Conservation (phyloP, 2,888 invertebrate genomes). For the Drosophila sordidapex region DNA sequence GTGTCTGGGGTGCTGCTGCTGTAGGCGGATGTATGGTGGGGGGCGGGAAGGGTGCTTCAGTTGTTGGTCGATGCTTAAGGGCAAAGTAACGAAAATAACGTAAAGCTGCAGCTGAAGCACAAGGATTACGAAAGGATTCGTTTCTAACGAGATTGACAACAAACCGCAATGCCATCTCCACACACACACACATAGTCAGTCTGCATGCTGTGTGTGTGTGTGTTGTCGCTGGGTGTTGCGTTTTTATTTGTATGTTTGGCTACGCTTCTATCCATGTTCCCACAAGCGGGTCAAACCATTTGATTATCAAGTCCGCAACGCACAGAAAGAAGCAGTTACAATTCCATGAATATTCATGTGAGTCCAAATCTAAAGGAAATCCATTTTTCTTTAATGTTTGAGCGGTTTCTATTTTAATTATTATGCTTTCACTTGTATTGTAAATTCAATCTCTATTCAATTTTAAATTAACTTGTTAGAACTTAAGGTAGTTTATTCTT, state of each 20-base stretch:
- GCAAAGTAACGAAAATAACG: slow-evolving; percentile 66
- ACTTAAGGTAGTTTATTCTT: background rate
- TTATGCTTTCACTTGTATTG: background rate
- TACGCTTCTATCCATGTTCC: slow-evolving; percentile 19
- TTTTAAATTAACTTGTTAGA: background rate
- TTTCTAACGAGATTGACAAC: slow-evolving; percentile 79
- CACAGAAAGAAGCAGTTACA: background rate
- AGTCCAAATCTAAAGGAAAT: background rate
- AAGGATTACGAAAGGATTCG: slow-evolving; percentile 79
- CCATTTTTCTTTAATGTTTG: background rate
- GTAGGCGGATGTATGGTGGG: background rate
- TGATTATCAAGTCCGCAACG: slow-evolving; percentile 15
- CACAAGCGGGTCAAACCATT: slow-evolving; percentile 11
- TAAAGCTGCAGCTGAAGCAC: slow-evolving; percentile 78
- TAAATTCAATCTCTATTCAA: background rate
- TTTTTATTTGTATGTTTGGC: slow-evolving; percentile 58
- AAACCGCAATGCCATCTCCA: slow-evolving; percentile 68
- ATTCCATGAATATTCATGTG: background rate
- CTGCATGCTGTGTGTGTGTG: slow-evolving; percentile 4
- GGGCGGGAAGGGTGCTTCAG: slow-evolving; percentile 13
- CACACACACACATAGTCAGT: slow-evolving; percentile 20
- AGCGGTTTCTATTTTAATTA: background rate
- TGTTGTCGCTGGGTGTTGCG: slow-evolving; percentile 53
- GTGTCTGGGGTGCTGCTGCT: background rate
- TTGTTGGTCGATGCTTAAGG: slow-evolving; percentile 53